Conservation (phyloP, 2,113 vertebrate species). For the Onychostruthus taczanowskii region DNA sequence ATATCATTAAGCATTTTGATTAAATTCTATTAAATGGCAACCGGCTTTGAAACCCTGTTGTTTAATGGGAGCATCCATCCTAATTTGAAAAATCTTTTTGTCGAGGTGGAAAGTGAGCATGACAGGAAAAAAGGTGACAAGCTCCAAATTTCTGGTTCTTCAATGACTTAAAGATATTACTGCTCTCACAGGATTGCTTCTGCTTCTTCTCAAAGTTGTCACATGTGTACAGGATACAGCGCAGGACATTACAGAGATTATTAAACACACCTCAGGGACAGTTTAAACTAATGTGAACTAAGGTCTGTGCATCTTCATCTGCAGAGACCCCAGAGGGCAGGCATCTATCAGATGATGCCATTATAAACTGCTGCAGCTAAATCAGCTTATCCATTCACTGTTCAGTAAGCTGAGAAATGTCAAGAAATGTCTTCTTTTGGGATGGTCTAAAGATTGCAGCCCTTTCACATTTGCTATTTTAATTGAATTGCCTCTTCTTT, state of each 20-base stretch:
- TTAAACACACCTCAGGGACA: slow-evolving; percentile 2
- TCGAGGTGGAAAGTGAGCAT: not conserved
- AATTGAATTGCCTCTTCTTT: not conserved
- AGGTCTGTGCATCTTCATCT: not conserved
- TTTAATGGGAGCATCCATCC: not conserved
- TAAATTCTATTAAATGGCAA: not conserved
- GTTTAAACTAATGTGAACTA: not conserved
- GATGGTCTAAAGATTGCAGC: not conserved
- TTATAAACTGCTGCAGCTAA: not conserved
- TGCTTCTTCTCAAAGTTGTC: not conserved
- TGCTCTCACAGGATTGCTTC: not conserved
- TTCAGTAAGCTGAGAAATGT: not conserved
- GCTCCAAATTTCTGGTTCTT: not conserved
- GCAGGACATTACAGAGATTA: not conserved
- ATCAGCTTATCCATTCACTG: not conserved
- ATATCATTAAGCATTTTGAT: not conserved
- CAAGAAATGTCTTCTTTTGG: not conserved
- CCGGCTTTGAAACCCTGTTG: not conserved
- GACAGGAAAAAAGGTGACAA: not conserved
- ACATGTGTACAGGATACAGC: not conserved
- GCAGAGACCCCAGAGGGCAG: not conserved
- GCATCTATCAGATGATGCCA: not conserved
- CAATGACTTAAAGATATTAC: not conserved
- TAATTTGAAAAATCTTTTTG: not conserved
- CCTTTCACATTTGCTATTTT: not conserved